Conservation (phyloP, 1,140 invertebrate species). For the Dreissena polymorpha region DNA sequence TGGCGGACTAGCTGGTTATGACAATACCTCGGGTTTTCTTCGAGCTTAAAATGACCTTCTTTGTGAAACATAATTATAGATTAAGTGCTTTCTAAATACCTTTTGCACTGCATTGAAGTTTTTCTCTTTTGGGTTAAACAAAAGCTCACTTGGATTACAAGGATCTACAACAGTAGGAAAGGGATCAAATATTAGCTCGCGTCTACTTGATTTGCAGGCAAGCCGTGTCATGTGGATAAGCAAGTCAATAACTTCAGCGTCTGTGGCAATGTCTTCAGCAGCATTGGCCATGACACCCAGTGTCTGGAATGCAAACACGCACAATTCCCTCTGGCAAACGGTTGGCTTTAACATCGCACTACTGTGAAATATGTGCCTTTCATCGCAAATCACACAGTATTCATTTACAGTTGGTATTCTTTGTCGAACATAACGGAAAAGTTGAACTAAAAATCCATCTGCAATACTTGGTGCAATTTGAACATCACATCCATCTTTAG, state of each 20-base stretch:
- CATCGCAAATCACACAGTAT: conserved; percentile 77
- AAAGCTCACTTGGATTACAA: conserved; percentile 58
- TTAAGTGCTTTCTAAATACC: no score
- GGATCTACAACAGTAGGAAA: conserved; percentile 75
- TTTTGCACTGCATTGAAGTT: conserved; percentile 11
- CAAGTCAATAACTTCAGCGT: conserved; percentile 75
- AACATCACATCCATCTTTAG: conserved; percentile 38
- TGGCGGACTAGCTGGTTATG: no score
- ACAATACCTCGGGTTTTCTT: no score
- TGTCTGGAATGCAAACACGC: conserved; percentile 76
- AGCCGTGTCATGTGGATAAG: conserved; percentile 73
- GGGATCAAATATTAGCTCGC: conserved; percentile 71
- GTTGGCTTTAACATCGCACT: conserved; percentile 77
- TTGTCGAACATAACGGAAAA: conserved; percentile 71
- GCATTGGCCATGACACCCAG: conserved; percentile 75
- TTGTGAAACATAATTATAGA: no score
- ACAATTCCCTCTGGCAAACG: conserved; percentile 74
- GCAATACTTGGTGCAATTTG: conserved; percentile 30
- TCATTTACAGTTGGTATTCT: conserved; percentile 75
- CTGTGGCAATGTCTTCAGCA: conserved; percentile 73
- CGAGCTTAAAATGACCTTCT: no score
- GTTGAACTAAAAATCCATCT: conserved; percentile 60
- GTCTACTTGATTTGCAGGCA: conserved; percentile 65
- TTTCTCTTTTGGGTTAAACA: conserved; percentile 67
- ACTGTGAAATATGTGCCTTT: conserved; percentile 75